Percentiles rank a stretch among this genome's conserved stretches.
phyloP scores from a whole-genome alignment of 2,888 invertebrate genomes.

The Antheraea assamensis region DNA sequence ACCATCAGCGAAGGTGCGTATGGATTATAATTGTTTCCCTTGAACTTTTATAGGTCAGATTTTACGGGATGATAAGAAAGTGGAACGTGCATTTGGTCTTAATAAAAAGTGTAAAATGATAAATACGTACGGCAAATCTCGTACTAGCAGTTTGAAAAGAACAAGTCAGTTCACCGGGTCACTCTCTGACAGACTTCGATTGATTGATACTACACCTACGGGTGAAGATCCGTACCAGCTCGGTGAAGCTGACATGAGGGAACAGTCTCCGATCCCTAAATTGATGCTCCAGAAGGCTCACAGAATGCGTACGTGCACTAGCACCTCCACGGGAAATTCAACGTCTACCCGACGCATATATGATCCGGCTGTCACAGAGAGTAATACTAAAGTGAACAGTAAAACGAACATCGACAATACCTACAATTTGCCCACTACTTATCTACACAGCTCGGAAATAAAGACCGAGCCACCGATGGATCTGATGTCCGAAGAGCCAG shows the following conservation, averaged over 20 bases:
- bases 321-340: conserved; percentile 37
- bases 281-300: conserved; percentile 70
- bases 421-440: conserved; percentile 47
- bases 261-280: conserved; percentile 76
- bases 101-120: conserved; percentile 69
- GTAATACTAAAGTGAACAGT: conserved; percentile 34
- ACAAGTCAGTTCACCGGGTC: conserved; percentile 62
- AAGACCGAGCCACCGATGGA: conserved; percentile 48
- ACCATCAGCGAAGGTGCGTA: neutral
- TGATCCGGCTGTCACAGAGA: conserved; percentile 48
- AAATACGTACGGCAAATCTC: conserved; percentile 63
- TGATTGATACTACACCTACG: conserved; percentile 73
- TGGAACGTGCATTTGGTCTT: conserved; percentile 50
- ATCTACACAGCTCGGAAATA: conserved; percentile 37
- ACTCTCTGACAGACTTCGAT: conserved; percentile 63
- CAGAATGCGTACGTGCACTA: conserved; percentile 56
- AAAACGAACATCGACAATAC: conserved; percentile 45
- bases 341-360: conserved; percentile 51
- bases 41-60: conserved; percentile 47
- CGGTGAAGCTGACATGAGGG: conserved; percentile 73
- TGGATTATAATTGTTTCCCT: neutral
- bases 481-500: conserved; percentile 50
- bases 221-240: conserved; percentile 75
- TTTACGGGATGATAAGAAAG: conserved; percentile 51
- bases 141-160: conserved; percentile 44